Percentiles rank a stretch among this genome's conserved stretches.
Evolutionary conservation across 2,797 vertebrate genomes (phyloP).

Genomic region (Erpetoichthys calabaricus): DNA sequence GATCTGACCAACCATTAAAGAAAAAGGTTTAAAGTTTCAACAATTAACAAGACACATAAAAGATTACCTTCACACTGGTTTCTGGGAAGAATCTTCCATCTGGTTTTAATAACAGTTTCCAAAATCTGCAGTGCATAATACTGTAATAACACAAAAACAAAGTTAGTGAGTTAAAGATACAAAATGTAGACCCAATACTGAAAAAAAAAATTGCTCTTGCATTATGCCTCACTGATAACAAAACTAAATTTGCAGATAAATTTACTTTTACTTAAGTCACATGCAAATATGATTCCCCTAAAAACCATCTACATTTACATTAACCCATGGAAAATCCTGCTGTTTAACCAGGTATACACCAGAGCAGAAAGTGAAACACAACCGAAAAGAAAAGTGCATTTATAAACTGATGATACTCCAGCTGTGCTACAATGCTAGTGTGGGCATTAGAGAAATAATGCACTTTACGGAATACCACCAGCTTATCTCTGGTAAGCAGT

Average conservation of each 20-base stretch:
- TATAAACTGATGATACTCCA: slow-evolving; percentile 6
- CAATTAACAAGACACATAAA: neutral
- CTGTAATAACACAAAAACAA: slow-evolving; percentile 65
- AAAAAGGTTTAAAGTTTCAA: neutral
- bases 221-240: slow-evolving; percentile 39
- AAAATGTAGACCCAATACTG: slow-evolving; percentile 22
- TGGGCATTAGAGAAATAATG: slow-evolving; percentile 14
- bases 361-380: slow-evolving; percentile 44
- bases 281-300: slow-evolving; percentile 71
- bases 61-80: slow-evolving; percentile 89
- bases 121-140: slow-evolving; percentile 97
- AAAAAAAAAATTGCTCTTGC: slow-evolving; percentile 40
- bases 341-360: slow-evolving; percentile 88
- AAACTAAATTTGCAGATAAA: slow-evolving; percentile 40
- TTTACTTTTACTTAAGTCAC: slow-evolving; percentile 54
- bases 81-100: slow-evolving; percentile 96
- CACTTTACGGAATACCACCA: neutral
- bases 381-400: slow-evolving; percentile 30
- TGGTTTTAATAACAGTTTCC: slow-evolving; percentile 95
- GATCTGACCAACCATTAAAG: neutral
- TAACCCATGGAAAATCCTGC: slow-evolving; percentile 73
- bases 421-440: slow-evolving; percentile 18
- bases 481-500: slow-evolving; percentile 3
- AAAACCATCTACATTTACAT: slow-evolving; percentile 35
- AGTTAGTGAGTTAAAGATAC: slow-evolving; percentile 35